Percentiles rank a stretch among this genome's conserved stretches.
Evolutionary conservation across 2,113 vertebrate species (phyloP).

Genomic region (Menura novaehollandiae): DNA sequence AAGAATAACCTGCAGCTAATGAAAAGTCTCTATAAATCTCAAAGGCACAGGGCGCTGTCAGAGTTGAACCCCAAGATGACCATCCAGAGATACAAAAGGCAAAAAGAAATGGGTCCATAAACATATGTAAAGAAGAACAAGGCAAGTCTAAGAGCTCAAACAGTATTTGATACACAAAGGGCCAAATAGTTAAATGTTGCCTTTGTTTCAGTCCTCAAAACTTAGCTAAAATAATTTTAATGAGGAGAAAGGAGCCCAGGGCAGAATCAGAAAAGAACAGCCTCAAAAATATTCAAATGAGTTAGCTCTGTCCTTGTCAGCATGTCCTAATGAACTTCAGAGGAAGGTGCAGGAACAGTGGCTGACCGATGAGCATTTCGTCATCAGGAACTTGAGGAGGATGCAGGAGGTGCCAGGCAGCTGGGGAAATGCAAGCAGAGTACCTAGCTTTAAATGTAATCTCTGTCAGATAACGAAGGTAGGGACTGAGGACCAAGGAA

Average conservation of each 20-base stretch:
- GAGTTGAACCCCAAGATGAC: background rate
- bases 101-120: background rate
- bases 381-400: background rate
- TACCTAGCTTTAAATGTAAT: background rate
- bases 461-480: background rate
- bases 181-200: background rate
- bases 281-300: conserved; percentile 8
- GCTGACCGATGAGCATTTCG: background rate
- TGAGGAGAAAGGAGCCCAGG: conserved; percentile 26
- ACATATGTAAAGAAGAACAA: background rate
- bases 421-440: background rate
- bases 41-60: background rate
- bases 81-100: background rate
- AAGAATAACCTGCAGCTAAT: background rate
- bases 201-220: conserved; percentile 36
- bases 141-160: background rate
- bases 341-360: background rate
- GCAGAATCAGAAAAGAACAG: conserved; percentile 16
- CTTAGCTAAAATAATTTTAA: conserved; percentile 46
- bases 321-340: conserved; percentile 40
- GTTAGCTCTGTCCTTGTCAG: conserved; percentile 3
- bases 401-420: background rate
- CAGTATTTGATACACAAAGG: background rate
- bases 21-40: background rate
- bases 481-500: background rate